These are phyloP conservation scores for Eristalinus sepulchralis DNA, from an alignment of 2,888 invertebrate genomes.

Conservation along the genomic window DNA sequence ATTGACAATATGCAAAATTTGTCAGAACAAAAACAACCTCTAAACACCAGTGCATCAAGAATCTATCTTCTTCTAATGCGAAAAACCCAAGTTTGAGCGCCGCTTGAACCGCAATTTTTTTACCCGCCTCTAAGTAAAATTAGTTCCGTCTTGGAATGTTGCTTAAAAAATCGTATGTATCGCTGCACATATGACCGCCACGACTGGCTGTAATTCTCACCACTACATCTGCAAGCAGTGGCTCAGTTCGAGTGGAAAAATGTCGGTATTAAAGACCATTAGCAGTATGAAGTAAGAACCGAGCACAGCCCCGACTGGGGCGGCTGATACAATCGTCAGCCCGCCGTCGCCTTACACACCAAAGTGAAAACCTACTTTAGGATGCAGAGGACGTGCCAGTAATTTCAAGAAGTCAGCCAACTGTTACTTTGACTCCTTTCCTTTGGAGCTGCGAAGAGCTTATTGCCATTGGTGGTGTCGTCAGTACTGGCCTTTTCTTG, in stretches of 20 bases:
- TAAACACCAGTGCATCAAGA: no score
- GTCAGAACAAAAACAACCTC: no score
- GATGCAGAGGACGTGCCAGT: slow-evolving; percentile 58
- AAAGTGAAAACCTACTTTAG: slow-evolving; percentile 53
- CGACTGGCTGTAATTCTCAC: slow-evolving; percentile 11
- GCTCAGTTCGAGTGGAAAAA: slow-evolving; percentile 50
- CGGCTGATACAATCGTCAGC: slow-evolving; percentile 34
- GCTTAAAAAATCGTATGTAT: not conserved
- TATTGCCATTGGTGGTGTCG: slow-evolving; percentile 35
- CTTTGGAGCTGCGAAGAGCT: slow-evolving; percentile 24
- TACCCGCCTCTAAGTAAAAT: no score
- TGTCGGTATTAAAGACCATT: slow-evolving; percentile 39
- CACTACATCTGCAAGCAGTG: not conserved
- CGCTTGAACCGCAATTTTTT: no score
- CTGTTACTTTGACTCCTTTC: slow-evolving; percentile 63
- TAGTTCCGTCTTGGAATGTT: no score
- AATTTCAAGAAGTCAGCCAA: slow-evolving; percentile 66
- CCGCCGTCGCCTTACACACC: slow-evolving; percentile 48
- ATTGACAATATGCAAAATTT: no score
- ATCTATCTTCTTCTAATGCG: no score
- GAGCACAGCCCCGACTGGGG: not conserved
- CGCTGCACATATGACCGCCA: not conserved
- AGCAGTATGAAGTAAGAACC: slow-evolving; percentile 5
- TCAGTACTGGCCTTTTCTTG: slow-evolving; percentile 16
- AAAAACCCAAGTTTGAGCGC: no score